These are phyloP conservation scores for Brassicogethes aeneus DNA, from an alignment of 2,888 invertebrate genomes.

Conservation along the genomic window DNA sequence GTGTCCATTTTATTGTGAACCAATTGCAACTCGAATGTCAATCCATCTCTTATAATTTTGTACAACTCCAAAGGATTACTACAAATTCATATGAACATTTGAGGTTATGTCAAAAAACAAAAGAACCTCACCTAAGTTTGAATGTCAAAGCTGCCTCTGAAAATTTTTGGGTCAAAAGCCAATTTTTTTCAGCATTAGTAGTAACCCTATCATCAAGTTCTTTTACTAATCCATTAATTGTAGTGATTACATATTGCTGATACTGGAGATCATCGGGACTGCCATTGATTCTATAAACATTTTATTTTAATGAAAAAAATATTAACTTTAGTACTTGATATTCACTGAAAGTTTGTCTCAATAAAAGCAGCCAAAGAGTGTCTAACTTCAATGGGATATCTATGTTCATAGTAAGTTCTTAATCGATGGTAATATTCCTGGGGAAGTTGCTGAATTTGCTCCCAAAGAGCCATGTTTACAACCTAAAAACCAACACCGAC, in stretches of 20 bases:
- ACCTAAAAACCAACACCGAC: neutral
- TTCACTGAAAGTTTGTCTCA: slow-evolving; percentile 84
- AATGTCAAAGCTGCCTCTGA: slow-evolving; percentile 72
- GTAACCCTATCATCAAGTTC: slow-evolving; percentile 66
- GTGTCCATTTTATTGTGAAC: slow-evolving; percentile 43
- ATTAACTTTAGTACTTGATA: no score
- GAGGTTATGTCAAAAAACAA: no score
- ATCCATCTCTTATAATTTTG: slow-evolving; percentile 65
- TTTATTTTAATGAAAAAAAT: no score
- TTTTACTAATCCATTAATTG: slow-evolving; percentile 56
- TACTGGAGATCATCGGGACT: slow-evolving; percentile 58
- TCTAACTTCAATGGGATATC: slow-evolving; percentile 91
- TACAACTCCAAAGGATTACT: slow-evolving; percentile 68
- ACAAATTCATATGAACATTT: no score
- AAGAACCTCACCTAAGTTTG: slow-evolving; percentile 48
- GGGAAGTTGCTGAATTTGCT: slow-evolving; percentile 72
- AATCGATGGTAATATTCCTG: slow-evolving; percentile 74
- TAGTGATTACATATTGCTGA: slow-evolving; percentile 52
- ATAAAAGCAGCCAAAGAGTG: slow-evolving; percentile 87
- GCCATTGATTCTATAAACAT: no score
- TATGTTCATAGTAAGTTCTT: slow-evolving; percentile 77
- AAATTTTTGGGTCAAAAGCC: slow-evolving; percentile 68
- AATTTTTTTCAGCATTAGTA: slow-evolving; percentile 45
- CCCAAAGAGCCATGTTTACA: slow-evolving; percentile 68
- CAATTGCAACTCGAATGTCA: slow-evolving; percentile 66